These are phyloP conservation scores for Euclidia mi DNA, from an alignment of 2,888 invertebrate genomes.

Conservation along the genomic window DNA sequence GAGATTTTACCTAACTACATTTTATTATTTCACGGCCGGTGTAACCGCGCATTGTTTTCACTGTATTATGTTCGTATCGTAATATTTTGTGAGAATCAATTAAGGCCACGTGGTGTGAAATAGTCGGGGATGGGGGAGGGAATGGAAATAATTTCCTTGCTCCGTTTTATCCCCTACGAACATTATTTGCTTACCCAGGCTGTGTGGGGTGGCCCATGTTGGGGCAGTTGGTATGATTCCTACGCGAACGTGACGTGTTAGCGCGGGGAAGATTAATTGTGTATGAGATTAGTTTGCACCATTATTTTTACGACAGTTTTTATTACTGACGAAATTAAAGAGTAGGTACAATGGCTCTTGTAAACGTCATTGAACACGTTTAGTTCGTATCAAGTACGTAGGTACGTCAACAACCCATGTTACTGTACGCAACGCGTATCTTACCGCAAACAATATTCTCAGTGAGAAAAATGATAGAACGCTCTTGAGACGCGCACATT, in stretches of 20 bases:
- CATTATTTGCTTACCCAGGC: slow-evolving; percentile 50
- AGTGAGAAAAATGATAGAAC: neutral
- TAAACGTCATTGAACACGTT: too few relatives aligned
- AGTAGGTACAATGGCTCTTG: too few relatives aligned
- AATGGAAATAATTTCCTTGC: slow-evolving; percentile 62
- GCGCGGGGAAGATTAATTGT: slow-evolving; percentile 68
- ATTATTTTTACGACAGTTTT: slow-evolving; percentile 47
- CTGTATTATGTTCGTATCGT: neutral
- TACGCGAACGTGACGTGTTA: slow-evolving; percentile 49
- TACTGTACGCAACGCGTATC: neutral
- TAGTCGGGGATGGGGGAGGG: slow-evolving; percentile 38
- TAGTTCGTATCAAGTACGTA: too few relatives aligned
- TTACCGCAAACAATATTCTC: neutral
- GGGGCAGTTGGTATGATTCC: slow-evolving; percentile 34
- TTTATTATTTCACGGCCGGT: slow-evolving; percentile 18
- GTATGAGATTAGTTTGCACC: slow-evolving; percentile 63
- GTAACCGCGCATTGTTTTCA: neutral
- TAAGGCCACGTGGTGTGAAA: slow-evolving; percentile 52
- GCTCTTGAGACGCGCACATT: slow-evolving; percentile 2
- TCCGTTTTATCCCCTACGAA: slow-evolving; percentile 57
- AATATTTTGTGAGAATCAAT: slow-evolving; percentile 60
- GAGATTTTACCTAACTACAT: slow-evolving; percentile 10
- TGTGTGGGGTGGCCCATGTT: slow-evolving; percentile 31
- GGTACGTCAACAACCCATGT: too few relatives aligned
- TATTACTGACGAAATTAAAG: slow-evolving; percentile 32